Conservation (phyloP, 35 echinoderm and acorn worm genomes). For the Apostichopus japonicus region DNA sequence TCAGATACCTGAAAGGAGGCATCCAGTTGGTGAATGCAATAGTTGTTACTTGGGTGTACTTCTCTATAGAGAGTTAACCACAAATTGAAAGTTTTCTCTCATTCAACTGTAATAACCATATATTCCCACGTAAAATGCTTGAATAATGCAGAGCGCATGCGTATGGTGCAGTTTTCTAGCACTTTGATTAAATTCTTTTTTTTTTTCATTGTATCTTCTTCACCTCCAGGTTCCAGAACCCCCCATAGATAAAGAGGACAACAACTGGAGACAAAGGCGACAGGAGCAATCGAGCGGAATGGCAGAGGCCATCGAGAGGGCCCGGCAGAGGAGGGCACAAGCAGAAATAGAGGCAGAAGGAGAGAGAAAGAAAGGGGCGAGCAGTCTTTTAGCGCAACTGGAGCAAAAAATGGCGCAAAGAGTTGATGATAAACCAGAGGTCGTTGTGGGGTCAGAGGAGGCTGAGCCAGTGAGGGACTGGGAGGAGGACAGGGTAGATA, state of each 20-base stretch:
- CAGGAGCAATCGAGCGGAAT: slow-evolving; percentile 89
- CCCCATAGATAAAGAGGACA: slow-evolving; percentile 88
- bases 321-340: slow-evolving; percentile 79
- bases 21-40: too few relatives aligned
- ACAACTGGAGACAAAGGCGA: slow-evolving; percentile 79
- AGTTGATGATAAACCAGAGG: neutral
- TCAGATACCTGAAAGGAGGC: too few relatives aligned
- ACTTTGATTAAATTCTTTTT: neutral
- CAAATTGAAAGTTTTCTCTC: too few relatives aligned
- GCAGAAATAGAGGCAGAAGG: slow-evolving; percentile 78
- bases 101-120: too few relatives aligned
- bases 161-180: too few relatives aligned
- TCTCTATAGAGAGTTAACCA: too few relatives aligned
- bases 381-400: slow-evolving; percentile 65
- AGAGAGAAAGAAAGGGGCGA: slow-evolving; percentile 66
- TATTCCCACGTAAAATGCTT: too few relatives aligned
- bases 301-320: slow-evolving; percentile 85
- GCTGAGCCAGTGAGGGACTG: slow-evolving; percentile 34
- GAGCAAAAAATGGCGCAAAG: slow-evolving; percentile 64
- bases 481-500: slow-evolving; percentile 37
- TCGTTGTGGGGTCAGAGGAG: slow-evolving; percentile 3
- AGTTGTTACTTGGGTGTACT: too few relatives aligned
- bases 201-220: neutral
- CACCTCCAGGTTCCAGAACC: slow-evolving; percentile 60
- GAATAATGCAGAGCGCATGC: too few relatives aligned